These are phyloP conservation scores for Eretmochelys imbricata DNA, from an alignment of 2,113 vertebrate genomes.

Conservation along the genomic window DNA sequence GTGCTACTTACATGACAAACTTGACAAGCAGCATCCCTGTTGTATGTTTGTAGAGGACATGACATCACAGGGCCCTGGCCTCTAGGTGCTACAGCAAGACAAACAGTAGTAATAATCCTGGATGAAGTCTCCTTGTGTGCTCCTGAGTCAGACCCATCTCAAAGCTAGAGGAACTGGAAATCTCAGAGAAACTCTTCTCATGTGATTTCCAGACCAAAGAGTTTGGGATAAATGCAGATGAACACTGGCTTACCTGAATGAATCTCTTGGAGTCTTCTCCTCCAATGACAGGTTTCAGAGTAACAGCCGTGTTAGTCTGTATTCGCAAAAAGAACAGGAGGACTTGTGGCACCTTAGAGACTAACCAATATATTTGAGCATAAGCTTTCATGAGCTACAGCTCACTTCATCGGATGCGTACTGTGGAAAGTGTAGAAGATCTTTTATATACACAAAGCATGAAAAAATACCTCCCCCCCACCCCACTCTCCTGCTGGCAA, in stretches of 20 bases:
- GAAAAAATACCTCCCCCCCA: no score
- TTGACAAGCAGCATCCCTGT: background rate
- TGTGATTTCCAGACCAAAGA: background rate
- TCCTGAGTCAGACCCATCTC: background rate
- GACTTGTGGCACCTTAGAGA: no score
- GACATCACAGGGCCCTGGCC: background rate
- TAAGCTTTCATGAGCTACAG: no score
- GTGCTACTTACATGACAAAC: background rate
- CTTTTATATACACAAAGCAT: no score
- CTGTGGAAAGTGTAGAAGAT: no score
- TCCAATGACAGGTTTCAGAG: background rate
- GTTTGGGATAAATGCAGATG: background rate
- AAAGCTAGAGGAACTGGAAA: background rate
- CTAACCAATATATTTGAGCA: no score
- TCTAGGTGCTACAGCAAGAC: background rate
- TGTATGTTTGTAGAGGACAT: background rate
- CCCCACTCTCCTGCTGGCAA: no score
- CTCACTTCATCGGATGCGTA: no score
- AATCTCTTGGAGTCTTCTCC: rapidly evolving
- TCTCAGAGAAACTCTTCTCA: no score
- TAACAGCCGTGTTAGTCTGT: no score
- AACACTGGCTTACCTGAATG: background rate
- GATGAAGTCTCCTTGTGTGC: background rate
- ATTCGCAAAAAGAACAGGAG: no score
- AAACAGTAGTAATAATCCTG: background rate